Percentiles rank a stretch among this genome's conserved stretches.
Evolutionary conservation across 2,888 invertebrate genomes (phyloP).

Genomic region (Boloria euphrosyne): DNA sequence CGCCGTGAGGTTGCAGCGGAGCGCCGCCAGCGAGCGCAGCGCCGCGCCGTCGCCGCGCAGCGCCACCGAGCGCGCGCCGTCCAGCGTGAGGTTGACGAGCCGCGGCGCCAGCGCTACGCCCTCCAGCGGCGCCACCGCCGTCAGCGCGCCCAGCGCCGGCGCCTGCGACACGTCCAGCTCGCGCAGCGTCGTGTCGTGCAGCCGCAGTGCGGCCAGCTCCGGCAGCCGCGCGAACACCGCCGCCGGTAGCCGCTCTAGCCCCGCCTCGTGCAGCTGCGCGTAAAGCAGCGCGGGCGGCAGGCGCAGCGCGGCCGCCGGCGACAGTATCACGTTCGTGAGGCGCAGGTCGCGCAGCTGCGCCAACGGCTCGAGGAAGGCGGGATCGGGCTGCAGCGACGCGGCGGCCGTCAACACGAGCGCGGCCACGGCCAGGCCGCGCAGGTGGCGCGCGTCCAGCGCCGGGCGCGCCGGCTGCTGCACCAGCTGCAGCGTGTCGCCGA

Average conservation of each 20-base stretch:
- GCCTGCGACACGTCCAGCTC: slow-evolving; percentile 31
- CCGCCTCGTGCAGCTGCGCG: slow-evolving; percentile 25
- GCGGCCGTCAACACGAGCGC: slow-evolving; percentile 82
- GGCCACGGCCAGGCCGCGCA: slow-evolving; percentile 83
- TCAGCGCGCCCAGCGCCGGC: slow-evolving; percentile 30
- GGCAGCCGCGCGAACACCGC: slow-evolving; percentile 35
- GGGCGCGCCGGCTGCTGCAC: slow-evolving; percentile 83
- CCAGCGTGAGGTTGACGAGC: slow-evolving; percentile 31
- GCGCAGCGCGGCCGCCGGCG: slow-evolving; percentile 12
- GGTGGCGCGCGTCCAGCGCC: slow-evolving; percentile 86
- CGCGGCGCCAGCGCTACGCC: slow-evolving; percentile 29
- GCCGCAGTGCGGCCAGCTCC: slow-evolving; percentile 28
- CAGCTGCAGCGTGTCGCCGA: slow-evolving; percentile 84
- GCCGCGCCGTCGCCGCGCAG: slow-evolving; percentile 35
- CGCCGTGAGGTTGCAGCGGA: slow-evolving; percentile 23
- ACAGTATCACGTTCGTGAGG: slow-evolving; percentile 26
- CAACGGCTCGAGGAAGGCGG: slow-evolving; percentile 42
- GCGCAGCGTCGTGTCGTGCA: slow-evolving; percentile 32
- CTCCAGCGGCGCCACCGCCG: slow-evolving; percentile 35
- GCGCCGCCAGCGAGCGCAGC: slow-evolving; percentile 28
- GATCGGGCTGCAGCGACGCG: slow-evolving; percentile 85
- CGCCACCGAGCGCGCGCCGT: slow-evolving; percentile 8
- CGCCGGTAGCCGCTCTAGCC: slow-evolving; percentile 24
- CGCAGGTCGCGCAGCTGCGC: slow-evolving; percentile 23
- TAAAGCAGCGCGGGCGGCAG: slow-evolving; percentile 38